A percentile compares a stretch with the other conserved stretches of the same genome.
Evolutionary conservation across 2,888 invertebrate genomes (phyloP).

Genomic region (Nasonia oneida): DNA sequence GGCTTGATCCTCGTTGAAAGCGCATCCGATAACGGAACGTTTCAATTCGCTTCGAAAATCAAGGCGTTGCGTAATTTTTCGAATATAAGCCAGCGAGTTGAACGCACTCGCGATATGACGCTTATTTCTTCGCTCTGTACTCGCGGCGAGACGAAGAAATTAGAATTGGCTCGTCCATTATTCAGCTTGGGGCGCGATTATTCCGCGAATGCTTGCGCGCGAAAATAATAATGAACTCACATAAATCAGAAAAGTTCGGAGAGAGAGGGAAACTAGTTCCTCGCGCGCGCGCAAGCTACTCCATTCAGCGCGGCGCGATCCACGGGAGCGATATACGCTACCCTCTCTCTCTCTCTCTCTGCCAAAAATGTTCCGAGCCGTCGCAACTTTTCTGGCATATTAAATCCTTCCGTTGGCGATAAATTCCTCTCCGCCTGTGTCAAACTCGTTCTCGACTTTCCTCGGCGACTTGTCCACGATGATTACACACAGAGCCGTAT

Average conservation of each 20-base stretch:
- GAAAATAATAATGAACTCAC: slow-evolving; percentile 78
- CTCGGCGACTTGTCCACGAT: neutral
- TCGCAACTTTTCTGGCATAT: slow-evolving; percentile 72
- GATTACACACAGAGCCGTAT: neutral
- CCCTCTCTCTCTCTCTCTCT: slow-evolving; percentile 53
- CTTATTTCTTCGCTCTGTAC: neutral
- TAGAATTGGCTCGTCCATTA: slow-evolving; percentile 65
- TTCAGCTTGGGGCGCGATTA: slow-evolving; percentile 69
- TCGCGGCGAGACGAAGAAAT: slow-evolving; percentile 60
- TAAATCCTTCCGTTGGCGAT: slow-evolving; percentile 65
- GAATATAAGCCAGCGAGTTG: neutral
- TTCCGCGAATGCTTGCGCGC: slow-evolving; percentile 66
- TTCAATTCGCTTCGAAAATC: neutral
- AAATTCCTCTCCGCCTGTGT: slow-evolving; percentile 55
- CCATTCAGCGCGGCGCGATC: slow-evolving; percentile 70
- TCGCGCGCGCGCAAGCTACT: slow-evolving; percentile 65
- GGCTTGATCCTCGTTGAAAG: neutral
- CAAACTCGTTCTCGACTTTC: slow-evolving; percentile 40
- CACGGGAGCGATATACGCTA: slow-evolving; percentile 65
- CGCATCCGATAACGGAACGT: neutral
- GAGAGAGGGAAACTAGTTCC: slow-evolving; percentile 72
- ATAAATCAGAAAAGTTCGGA: slow-evolving; percentile 77
- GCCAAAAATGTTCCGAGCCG: slow-evolving; percentile 71
- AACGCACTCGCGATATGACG: neutral
- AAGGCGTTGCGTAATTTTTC: neutral